Conservation (phyloP, 2,797 vertebrate genomes). For the Graptemys geographica region DNA sequence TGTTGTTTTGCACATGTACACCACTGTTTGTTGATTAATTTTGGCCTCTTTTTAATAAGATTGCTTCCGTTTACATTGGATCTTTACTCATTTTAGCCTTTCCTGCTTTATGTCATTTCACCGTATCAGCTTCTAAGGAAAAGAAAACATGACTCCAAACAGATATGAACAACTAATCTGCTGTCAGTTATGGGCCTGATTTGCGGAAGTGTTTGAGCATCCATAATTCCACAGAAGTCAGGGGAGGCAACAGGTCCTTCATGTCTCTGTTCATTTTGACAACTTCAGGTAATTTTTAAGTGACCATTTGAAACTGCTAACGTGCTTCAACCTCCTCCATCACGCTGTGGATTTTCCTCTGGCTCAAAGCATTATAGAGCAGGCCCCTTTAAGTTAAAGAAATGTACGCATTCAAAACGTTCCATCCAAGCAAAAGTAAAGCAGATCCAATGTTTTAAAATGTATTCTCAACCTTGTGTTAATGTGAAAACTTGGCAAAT, state of each 20-base stretch:
- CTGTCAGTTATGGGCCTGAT: background rate
- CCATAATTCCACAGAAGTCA: background rate
- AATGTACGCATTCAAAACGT: slow-evolving; percentile 26
- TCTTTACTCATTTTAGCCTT: background rate
- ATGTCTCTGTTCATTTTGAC: background rate
- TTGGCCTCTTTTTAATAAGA: background rate
- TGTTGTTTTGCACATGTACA: background rate
- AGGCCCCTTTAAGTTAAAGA: background rate
- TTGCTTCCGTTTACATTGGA: background rate
- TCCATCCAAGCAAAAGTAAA: slow-evolving; percentile 37
- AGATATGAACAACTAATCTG: background rate
- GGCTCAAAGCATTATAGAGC: background rate
- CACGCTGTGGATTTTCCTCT: background rate
- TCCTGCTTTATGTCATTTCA: background rate
- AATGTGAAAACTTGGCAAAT: slow-evolving; percentile 59
- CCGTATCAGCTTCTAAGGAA: background rate
- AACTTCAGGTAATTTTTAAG: background rate
- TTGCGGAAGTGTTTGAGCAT: background rate
- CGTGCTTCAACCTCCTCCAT: background rate
- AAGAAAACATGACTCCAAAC: background rate
- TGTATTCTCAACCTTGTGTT: slow-evolving; percentile 26
- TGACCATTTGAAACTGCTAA: background rate
- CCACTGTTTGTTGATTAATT: background rate
- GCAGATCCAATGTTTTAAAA: slow-evolving; percentile 39
- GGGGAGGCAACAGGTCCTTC: background rate